phyloP scores from a whole-genome alignment of 1,140 invertebrate species.

The Musca domestica region DNA sequence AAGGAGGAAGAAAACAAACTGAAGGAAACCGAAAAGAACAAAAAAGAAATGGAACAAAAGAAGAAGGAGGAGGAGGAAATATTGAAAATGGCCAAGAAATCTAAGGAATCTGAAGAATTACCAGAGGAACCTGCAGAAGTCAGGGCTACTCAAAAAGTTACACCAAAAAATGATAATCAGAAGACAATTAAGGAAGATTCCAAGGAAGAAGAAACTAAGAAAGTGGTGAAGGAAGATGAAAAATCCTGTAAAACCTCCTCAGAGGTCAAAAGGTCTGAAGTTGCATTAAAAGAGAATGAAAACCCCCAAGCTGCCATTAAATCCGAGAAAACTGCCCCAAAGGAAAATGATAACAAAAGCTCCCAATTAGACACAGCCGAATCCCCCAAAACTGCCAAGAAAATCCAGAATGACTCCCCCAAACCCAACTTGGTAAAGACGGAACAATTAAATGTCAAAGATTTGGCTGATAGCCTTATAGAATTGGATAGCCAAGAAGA shows the following conservation, averaged over 20 bases:
- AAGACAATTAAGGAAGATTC: neutral
- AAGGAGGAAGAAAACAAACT: neutral
- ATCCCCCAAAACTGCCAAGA: too few species aligned
- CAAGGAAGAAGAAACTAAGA: neutral
- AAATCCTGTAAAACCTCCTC: neutral
- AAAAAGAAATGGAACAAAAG: too few species aligned
- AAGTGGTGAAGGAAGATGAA: too few species aligned
- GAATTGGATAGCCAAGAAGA: neutral
- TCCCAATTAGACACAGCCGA: neutral
- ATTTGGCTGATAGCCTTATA: constrained; percentile 13
- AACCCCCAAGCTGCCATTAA: neutral
- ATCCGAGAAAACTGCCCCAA: neutral
- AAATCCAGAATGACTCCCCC: too few species aligned
- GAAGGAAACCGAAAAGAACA: too few species aligned
- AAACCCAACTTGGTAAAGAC: neutral
- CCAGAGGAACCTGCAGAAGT: neutral
- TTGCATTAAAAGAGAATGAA: neutral
- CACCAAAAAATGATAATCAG: neutral
- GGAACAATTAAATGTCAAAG: neutral
- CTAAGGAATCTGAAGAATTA: neutral
- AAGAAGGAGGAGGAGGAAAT: constrained; percentile 22
- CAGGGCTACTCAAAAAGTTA: neutral
- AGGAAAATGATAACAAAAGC: neutral
- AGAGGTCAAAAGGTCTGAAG: neutral
- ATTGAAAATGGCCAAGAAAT: neutral